Evolutionary conservation across 1,140 invertebrate species (phyloP).

Genomic region (Calephelis virginiensis): DNA sequence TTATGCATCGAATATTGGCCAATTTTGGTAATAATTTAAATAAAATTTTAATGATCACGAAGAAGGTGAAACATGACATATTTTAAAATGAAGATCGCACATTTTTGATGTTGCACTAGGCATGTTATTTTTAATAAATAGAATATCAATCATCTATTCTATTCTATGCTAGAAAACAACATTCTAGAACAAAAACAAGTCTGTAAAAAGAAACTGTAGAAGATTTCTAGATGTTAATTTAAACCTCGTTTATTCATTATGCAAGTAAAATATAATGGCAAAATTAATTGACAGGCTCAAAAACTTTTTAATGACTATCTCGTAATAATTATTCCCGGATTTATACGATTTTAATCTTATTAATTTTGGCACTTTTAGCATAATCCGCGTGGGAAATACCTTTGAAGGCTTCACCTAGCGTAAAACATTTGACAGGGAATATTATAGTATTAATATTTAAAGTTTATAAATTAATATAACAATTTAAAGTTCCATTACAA

Average conservation of each 20-base stretch:
- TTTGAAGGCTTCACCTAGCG: conserved; percentile 7
- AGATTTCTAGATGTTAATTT: too few species aligned
- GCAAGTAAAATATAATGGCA: neutral
- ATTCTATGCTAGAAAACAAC: too few species aligned
- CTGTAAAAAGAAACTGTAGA: too few species aligned
- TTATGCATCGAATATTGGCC: too few species aligned
- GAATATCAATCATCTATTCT: too few species aligned
- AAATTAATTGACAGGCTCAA: neutral
- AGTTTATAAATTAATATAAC: conserved; percentile 6
- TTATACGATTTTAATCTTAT: conserved; percentile 12
- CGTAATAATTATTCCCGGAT: conserved; percentile 14
- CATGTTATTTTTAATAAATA: too few species aligned
- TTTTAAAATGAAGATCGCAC: too few species aligned
- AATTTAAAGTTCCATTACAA: neutral
- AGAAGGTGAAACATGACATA: too few species aligned
- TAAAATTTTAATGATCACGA: too few species aligned
- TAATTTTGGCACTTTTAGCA: conserved; percentile 16
- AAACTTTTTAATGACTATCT: conserved; percentile 15
- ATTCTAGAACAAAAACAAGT: too few species aligned
- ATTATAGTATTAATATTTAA: conserved; percentile 12
- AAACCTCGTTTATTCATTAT: neutral
- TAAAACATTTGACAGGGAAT: conserved; percentile 16
- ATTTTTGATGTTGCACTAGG: too few species aligned
- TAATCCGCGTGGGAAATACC: conserved; percentile 17
- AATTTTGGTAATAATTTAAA: too few species aligned